Evolutionary conservation across 2,888 invertebrate species (phyloP).

Genomic region (Idaea biselata): DNA sequence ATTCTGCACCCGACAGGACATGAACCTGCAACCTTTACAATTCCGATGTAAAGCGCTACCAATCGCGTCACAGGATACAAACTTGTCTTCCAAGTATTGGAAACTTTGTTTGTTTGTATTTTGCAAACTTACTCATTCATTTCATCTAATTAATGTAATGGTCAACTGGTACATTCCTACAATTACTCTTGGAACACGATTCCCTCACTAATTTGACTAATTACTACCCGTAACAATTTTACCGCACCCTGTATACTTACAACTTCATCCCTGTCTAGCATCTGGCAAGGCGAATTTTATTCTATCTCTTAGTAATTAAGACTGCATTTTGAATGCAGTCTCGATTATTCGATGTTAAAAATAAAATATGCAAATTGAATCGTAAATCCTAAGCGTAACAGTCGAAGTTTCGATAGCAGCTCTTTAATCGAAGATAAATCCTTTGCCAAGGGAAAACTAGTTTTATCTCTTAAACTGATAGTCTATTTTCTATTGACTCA

Average conservation of each 20-base stretch:
- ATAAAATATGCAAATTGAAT: conserved; percentile 15
- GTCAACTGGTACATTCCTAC: conserved; percentile 2
- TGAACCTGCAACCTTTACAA: too few relatives aligned
- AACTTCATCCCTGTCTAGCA: conserved; percentile 25
- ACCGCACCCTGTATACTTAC: conserved; percentile 41
- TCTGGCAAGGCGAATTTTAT: conserved; percentile 25
- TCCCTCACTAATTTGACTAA: conserved; percentile 66
- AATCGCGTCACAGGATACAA: too few relatives aligned
- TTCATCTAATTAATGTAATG: background rate
- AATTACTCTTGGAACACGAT: conserved; percentile 31
- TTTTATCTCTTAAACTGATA: conserved; percentile 13
- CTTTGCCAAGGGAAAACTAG: background rate
- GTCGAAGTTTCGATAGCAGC: conserved; percentile 9
- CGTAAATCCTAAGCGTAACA: conserved; percentile 12
- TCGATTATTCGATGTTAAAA: conserved; percentile 2
- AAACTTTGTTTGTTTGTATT: background rate
- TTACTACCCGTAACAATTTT: conserved; percentile 55
- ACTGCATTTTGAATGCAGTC: conserved; percentile 3
- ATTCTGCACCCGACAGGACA: too few relatives aligned
- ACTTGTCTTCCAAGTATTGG: too few relatives aligned
- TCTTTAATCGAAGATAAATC: background rate
- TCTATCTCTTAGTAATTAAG: conserved; percentile 6
- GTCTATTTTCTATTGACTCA: conserved; percentile 26
- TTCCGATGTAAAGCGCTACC: too few relatives aligned
- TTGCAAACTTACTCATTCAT: background rate